phyloP scores from a whole-genome alignment of 2,888 invertebrate genomes.

The Autographa gamma region DNA sequence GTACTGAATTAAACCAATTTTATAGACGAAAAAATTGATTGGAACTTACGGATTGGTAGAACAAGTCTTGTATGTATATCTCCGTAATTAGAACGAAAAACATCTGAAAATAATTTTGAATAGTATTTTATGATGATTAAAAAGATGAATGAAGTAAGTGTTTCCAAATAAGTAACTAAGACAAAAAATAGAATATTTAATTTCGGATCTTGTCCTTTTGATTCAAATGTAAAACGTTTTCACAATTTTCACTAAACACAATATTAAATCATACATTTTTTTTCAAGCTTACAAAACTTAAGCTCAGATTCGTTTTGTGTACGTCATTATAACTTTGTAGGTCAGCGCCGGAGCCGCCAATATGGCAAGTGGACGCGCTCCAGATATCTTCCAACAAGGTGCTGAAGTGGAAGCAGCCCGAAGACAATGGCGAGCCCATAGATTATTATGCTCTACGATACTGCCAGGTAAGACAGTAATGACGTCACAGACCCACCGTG shows the following conservation, averaged over 20 bases:
- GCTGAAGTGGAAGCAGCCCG: conserved; percentile 75
- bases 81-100: neutral
- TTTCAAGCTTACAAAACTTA: neutral
- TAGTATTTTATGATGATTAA: too few relatives aligned
- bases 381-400: conserved; percentile 58
- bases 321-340: conserved; percentile 57
- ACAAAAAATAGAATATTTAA: too few relatives aligned
- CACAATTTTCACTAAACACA: neutral
- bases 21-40: conserved; percentile 1
- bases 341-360: conserved; percentile 76
- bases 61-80: neutral
- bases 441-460: conserved; percentile 76
- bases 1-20: neutral
- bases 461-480: conserved; percentile 71
- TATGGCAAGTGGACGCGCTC: conserved; percentile 64
- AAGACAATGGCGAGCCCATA: conserved; percentile 75
- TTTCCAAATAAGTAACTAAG: too few relatives aligned
- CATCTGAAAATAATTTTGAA: neutral
- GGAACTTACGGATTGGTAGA: neutral
- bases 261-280: too few relatives aligned
- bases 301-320: neutral
- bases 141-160: too few relatives aligned
- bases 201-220: too few relatives aligned
- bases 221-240: too few relatives aligned
- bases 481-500: conserved; percentile 7